Evolutionary conservation across 2,113 vertebrate genomes (phyloP).

Genomic region (Excalfactoria chinensis): DNA sequence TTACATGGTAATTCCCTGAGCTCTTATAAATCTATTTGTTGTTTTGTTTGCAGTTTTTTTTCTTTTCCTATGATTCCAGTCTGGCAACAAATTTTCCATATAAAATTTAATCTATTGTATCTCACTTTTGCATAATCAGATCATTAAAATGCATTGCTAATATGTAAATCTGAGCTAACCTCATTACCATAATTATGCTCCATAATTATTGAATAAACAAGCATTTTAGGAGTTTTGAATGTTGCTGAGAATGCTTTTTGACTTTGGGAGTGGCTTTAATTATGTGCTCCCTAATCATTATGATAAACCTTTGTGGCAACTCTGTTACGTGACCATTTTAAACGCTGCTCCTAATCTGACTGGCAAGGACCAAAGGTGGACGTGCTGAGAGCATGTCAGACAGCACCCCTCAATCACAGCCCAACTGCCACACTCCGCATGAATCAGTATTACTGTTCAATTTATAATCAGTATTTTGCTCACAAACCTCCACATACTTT

Average conservation of each 20-base stretch:
- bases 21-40: slow-evolving; percentile 57
- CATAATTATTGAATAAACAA: slow-evolving; percentile 77
- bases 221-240: slow-evolving; percentile 63
- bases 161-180: slow-evolving; percentile 73
- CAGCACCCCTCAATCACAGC: not conserved
- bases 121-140: slow-evolving; percentile 76
- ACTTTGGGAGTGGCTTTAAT: slow-evolving; percentile 51
- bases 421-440: not conserved
- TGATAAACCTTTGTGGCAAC: slow-evolving; percentile 11
- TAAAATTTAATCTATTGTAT: slow-evolving; percentile 73
- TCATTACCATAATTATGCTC: slow-evolving; percentile 76
- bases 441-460: slow-evolving; percentile 14
- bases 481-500: not conserved
- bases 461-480: slow-evolving; percentile 18
- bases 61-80: slow-evolving; percentile 38
- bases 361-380: not conserved
- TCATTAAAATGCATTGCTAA: slow-evolving; percentile 81
- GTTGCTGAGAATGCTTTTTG: slow-evolving; percentile 57
- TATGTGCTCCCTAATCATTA: slow-evolving; percentile 4
- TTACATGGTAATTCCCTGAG: slow-evolving; percentile 67
- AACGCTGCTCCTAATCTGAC: not conserved
- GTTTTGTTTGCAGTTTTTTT: not conserved
- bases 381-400: not conserved
- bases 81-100: slow-evolving; percentile 63
- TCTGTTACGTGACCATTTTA: not conserved